phyloP scores from a whole-genome alignment of 2,888 invertebrate genomes.

The Drosophila cyrtoloma region DNA sequence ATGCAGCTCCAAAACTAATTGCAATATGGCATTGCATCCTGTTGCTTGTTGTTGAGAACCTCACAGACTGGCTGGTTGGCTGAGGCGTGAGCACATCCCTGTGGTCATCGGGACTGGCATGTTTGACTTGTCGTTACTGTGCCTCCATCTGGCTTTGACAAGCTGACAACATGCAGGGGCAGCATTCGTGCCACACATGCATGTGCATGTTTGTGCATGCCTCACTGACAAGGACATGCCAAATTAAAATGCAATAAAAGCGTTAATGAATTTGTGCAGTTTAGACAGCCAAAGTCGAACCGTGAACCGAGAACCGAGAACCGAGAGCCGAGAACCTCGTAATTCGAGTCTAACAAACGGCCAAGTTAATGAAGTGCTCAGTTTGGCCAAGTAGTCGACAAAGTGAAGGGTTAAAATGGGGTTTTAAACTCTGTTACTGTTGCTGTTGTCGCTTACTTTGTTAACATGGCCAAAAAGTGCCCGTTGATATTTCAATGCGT shows the following conservation, averaged over 20 bases:
- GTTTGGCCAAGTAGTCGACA: slow-evolving; percentile 16
- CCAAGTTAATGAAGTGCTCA: slow-evolving; percentile 66
- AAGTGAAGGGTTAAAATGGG: slow-evolving; percentile 44
- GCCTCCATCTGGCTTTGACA: slow-evolving; percentile 60
- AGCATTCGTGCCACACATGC: slow-evolving; percentile 46
- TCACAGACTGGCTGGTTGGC: slow-evolving; percentile 1
- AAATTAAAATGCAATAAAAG: slow-evolving; percentile 79
- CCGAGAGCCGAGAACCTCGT: neutral
- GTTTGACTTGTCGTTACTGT: slow-evolving; percentile 50
- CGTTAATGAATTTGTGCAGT: slow-evolving; percentile 73
- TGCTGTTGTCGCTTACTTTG: slow-evolving; percentile 43
- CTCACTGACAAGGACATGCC: slow-evolving; percentile 75
- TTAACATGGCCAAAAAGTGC: slow-evolving; percentile 66
- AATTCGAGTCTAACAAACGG: slow-evolving; percentile 15
- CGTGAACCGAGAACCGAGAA: neutral
- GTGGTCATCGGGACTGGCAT: slow-evolving; percentile 61
- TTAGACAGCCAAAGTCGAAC: slow-evolving; percentile 30
- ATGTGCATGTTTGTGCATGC: slow-evolving; percentile 74
- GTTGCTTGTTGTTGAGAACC: slow-evolving; percentile 38
- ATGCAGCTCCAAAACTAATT: slow-evolving; percentile 65
- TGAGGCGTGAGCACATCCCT: slow-evolving; percentile 36
- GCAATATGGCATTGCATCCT: slow-evolving; percentile 76
- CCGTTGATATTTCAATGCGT: slow-evolving; percentile 67
- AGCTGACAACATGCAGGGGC: slow-evolving; percentile 60
- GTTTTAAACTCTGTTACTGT: slow-evolving; percentile 50